Base-by-base conservation (phyloP, 2,797 vertebrate species). In the Carduelis carduelis region DNA sequence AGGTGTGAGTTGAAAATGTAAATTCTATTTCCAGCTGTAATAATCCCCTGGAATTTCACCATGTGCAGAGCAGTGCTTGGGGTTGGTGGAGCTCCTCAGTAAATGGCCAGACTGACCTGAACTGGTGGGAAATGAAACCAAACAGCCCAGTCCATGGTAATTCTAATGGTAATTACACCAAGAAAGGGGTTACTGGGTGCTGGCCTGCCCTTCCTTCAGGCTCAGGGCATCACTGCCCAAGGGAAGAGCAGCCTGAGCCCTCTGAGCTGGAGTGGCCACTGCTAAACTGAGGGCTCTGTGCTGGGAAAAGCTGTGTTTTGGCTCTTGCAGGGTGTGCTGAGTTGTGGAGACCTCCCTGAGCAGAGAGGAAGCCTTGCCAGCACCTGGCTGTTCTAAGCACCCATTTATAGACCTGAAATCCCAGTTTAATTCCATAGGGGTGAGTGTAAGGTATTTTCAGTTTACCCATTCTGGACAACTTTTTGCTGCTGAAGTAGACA, bases 131-230 rank as follows among this genome's bases (percentile, higher is more conserved):
- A 90, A 55, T 24, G 27, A 77, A 80, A 77, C n/a, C 28, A 49
- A 76, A 24, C 5, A 79, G 43, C 44, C 39, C 18, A 7, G 6
- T n/a, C 14, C 14, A 26, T 9, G 46, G 52, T 0, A 34, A 49
- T 20, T 20, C 2, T 10, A 37, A 24, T 9, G 49, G 49, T 0
- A 30, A 49, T 20, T 18, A 2, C 8, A 37, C 11, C 0, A 0
- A 24, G 37, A 50, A 11, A 46, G 35, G 28, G n/a, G 72, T 46
- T 34, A 11, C 32, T 55, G 53, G 32, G 32, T 22, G 4, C 27
- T 64, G 53, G 47, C 7, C 34, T 66, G 47, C 30, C 34, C 52
- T 53, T 63, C 49, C 50, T 41, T 3, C 0, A 3, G 53, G 23
- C 28, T 27, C 0, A 0, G 71, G 61, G 44, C 32, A 8, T 37